Evolutionary conservation across 1,140 invertebrate species (phyloP).

Genomic region (Drosophila erecta): DNA sequence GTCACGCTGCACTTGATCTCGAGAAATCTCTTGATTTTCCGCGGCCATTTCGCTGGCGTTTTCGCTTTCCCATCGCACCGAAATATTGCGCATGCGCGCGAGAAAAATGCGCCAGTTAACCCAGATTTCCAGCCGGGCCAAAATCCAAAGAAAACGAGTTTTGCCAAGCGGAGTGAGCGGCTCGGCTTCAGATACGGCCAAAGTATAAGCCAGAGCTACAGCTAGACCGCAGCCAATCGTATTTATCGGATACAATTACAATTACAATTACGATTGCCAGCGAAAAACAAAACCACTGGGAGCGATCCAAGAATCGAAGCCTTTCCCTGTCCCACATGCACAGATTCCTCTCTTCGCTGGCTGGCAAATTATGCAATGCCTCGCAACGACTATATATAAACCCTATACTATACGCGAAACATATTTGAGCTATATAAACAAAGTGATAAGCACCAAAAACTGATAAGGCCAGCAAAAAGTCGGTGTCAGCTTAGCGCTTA

Average conservation of each 20-base stretch:
- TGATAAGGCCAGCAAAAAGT: constrained; percentile 52
- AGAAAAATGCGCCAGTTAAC: constrained; percentile 63
- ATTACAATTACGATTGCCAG: constrained; percentile 1
- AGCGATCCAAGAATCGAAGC: constrained; percentile 17
- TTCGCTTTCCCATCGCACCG: constrained; percentile 38
- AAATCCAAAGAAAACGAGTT: constrained; percentile 72
- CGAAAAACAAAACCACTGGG: constrained; percentile 48
- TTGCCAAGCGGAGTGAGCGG: constrained; percentile 27
- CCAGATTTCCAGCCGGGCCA: constrained; percentile 66
- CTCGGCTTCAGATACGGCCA: constrained; percentile 3
- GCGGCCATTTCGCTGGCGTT: constrained; percentile 22
- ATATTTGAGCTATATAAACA: constrained; percentile 62
- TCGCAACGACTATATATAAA: constrained; percentile 35
- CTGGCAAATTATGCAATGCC: constrained; percentile 63
- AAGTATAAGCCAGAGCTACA: not conserved
- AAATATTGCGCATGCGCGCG: constrained; percentile 46
- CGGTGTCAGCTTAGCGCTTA: constrained; percentile 27
- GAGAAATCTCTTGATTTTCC: constrained; percentile 31
- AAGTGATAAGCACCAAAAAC: constrained; percentile 54
- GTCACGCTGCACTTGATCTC: constrained; percentile 30
- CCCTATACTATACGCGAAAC: constrained; percentile 19
- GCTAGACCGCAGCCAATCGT: constrained; percentile 36
- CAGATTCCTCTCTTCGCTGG: constrained; percentile 54
- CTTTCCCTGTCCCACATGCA: constrained; percentile 24
- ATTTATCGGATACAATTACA: constrained; percentile 64